A percentile compares a stretch with the other conserved stretches of the same genome.
Evolutionary conservation across 2,888 invertebrate genomes (phyloP).

Genomic region (Oxyteleia sp.): DNA sequence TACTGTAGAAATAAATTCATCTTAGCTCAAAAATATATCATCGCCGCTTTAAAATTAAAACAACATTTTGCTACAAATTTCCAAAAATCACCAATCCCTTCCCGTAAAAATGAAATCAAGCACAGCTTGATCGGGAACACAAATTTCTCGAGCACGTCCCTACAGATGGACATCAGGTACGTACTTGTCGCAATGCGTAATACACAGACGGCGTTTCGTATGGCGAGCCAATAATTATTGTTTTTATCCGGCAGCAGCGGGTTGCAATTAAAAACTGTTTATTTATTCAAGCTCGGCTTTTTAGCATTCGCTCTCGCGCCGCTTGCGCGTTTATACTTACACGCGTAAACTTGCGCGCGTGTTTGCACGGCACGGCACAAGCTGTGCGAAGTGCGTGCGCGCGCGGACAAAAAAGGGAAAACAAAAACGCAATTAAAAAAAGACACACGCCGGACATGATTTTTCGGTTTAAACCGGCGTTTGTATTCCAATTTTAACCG

Average conservation of each 20-base stretch:
- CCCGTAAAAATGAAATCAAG: too few relatives aligned
- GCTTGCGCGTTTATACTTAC: slow-evolving; percentile 57
- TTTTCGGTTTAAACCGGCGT: slow-evolving; percentile 75
- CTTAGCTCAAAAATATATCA: too few relatives aligned
- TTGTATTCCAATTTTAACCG: slow-evolving; percentile 80
- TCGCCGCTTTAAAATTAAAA: too few relatives aligned
- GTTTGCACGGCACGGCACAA: slow-evolving; percentile 65
- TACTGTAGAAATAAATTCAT: too few relatives aligned
- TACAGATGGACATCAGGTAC: slow-evolving; percentile 55
- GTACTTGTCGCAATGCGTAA: slow-evolving; percentile 80
- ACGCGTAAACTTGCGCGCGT: slow-evolving; percentile 54
- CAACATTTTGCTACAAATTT: too few relatives aligned
- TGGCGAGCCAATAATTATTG: slow-evolving; percentile 87
- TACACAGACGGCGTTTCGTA: slow-evolving; percentile 78
- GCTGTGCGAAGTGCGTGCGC: slow-evolving; percentile 56
- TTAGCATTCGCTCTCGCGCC: slow-evolving; percentile 82
- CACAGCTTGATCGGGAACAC: neutral
- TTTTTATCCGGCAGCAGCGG: slow-evolving; percentile 86
- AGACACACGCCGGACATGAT: neutral
- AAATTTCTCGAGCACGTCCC: slow-evolving; percentile 25
- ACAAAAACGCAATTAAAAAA: slow-evolving; percentile 12
- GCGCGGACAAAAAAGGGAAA: slow-evolving; percentile 51
- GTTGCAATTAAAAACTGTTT: slow-evolving; percentile 88
- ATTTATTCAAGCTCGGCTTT: slow-evolving; percentile 87
- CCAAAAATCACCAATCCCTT: too few relatives aligned